Evolutionary conservation across 92 coral and sea anemone genomes (phyloP), one percentile per base, ranked within the genome.

Genomic region (Phymanthus crucifer): DNA sequence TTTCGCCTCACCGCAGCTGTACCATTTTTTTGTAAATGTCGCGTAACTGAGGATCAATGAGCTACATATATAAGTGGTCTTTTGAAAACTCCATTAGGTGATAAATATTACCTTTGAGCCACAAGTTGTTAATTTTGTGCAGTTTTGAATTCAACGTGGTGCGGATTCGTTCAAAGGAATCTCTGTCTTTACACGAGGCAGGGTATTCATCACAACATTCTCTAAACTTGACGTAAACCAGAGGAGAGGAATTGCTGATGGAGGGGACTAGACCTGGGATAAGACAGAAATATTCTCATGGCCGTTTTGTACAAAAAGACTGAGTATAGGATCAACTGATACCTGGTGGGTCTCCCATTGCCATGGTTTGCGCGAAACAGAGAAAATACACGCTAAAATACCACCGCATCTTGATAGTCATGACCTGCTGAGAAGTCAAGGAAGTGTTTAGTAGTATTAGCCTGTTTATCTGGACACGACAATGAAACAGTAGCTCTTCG

Each of bases 191-290:
- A 23, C 75, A 71, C 1, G 75, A 26, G 6, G 56, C 29, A 13
- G 75, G 75, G 23, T 71, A 71, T 38, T 38, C 75, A 21, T 40
- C 19, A 23, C 75, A 71, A 19, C 75, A 71, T 18, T 71, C 75
- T 1, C 19, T 45, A 11, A 71, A 71, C 32, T 71, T 71, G 10
- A 71, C 75, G 52, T 38, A 26, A 18, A 71, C 50, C 50, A 24
- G n/a, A 1, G 46, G 10, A n/a, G 75, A 35, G 18, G 46, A 14
- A 21, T 21, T 35, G 21, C 31, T 12, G 2, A 35, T 2, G 21
- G 73, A 35, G n/a, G n/a, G 23, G 16, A 70, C 19, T 48, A 48
- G n/a, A 48, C 17, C 2, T 12, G 16, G 0, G 18, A 50, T 19
- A 6, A 50, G 23, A 50, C 57, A 50, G 57, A 50, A 17, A 50